These are phyloP conservation scores for Orchestes rusci DNA, from an alignment of 2,888 invertebrate genomes.

Conservation along the genomic window DNA sequence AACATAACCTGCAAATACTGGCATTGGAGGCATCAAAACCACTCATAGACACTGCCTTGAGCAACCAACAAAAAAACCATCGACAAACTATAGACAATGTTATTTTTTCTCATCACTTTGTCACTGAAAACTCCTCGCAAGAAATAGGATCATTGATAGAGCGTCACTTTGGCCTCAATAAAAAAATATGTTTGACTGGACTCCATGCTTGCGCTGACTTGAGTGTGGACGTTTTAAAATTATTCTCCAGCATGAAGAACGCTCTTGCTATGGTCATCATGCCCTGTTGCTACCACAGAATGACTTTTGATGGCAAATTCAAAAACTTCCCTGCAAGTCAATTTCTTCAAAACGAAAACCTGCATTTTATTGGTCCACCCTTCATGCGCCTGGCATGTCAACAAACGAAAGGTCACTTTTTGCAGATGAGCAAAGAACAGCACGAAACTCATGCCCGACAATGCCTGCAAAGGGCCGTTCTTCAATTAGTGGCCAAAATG, in stretches of 20 bases:
- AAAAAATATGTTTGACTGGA: conserved; percentile 49
- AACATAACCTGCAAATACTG: conserved; percentile 53
- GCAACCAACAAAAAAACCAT: conserved; percentile 51
- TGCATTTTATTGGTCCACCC: conserved; percentile 51
- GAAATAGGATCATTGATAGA: conserved; percentile 35
- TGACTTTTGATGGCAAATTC: conserved; percentile 47
- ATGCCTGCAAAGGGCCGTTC: conserved; percentile 54
- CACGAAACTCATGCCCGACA: conserved; percentile 50
- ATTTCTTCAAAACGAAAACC: conserved; percentile 38
- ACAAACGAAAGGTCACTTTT: conserved; percentile 51
- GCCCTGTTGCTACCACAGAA: conserved; percentile 77
- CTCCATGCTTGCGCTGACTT: conserved; percentile 76
- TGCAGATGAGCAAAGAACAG: conserved; percentile 43
- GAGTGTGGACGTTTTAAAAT: conserved; percentile 57
- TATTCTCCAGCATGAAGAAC: conserved; percentile 53
- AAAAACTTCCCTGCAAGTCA: conserved; percentile 62
- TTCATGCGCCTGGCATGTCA: conserved; percentile 70
- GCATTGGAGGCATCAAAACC: conserved; percentile 59
- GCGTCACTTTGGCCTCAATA: conserved; percentile 19
- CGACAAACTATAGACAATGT: conserved; percentile 48
- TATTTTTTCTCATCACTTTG: conserved; percentile 52
- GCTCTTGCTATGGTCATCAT: conserved; percentile 57
- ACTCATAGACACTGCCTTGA: conserved; percentile 52
- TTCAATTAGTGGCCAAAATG: conserved; percentile 53
- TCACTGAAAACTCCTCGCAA: conserved; percentile 48